Percentiles rank a stretch among this genome's conserved stretches.
Evolutionary conservation across 2,888 invertebrate species (phyloP).

Genomic region (Lordiphosa andalusiaca): DNA sequence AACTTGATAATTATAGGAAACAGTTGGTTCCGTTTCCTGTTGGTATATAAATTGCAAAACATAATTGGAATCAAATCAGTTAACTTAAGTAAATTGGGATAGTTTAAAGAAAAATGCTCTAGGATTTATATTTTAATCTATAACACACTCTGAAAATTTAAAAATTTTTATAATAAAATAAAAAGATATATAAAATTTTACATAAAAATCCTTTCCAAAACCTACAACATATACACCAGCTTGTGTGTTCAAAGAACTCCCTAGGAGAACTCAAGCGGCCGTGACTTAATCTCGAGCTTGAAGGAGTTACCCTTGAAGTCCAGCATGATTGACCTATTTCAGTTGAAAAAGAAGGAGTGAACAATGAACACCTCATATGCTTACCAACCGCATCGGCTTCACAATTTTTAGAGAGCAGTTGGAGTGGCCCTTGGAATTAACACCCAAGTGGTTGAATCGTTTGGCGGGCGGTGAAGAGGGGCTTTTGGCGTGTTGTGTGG

Average conservation of each 20-base stretch:
- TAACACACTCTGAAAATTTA: no score
- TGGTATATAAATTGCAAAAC: not conserved
- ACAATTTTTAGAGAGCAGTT: not conserved
- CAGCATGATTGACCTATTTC: slow-evolving; percentile 60
- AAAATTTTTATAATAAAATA: no score
- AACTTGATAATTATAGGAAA: slow-evolving; percentile 4
- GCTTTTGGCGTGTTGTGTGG: slow-evolving; percentile 11
- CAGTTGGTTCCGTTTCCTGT: slow-evolving; percentile 30
- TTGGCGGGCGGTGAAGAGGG: slow-evolving; percentile 23
- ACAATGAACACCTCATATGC: slow-evolving; percentile 69
- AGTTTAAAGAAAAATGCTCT: no score
- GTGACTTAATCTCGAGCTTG: slow-evolving; percentile 21
- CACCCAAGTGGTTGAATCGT: slow-evolving; percentile 50
- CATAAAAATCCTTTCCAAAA: no score
- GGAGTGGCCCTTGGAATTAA: slow-evolving; percentile 30
- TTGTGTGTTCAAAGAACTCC: slow-evolving; percentile 7
- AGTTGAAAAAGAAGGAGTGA: slow-evolving; percentile 37
- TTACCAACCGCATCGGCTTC: slow-evolving; percentile 37
- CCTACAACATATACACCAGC: no score
- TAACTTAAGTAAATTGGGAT: no score
- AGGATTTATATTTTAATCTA: no score
- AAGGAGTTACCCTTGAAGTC: slow-evolving; percentile 17
- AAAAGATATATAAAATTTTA: no score
- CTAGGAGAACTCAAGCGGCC: slow-evolving; percentile 4
- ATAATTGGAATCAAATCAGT: no score